phyloP scores from a whole-genome alignment of 2,888 invertebrate species.

The Leptinotarsa tumamoca region DNA sequence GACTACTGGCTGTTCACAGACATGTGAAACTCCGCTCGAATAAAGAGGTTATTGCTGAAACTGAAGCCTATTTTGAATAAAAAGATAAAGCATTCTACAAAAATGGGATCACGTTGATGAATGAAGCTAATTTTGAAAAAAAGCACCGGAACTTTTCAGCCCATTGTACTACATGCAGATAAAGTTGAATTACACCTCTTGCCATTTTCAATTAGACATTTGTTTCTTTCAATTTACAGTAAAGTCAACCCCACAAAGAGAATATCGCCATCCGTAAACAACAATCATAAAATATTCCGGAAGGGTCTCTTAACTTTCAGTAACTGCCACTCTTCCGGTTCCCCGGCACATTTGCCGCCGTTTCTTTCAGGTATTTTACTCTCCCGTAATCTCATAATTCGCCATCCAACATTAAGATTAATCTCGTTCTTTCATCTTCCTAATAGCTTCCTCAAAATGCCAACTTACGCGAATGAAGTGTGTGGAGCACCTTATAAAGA shows the following conservation, averaged over 20 bases:
- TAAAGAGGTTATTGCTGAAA: too few relatives aligned
- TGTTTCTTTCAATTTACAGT: neutral
- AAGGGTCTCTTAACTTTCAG: conserved; percentile 1
- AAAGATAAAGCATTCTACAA: too few relatives aligned
- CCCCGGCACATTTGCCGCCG: conserved; percentile 19
- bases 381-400: conserved; percentile 34
- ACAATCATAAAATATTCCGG: conserved; percentile 3
- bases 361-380: conserved; percentile 33
- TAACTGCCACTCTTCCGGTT: conserved; percentile 21
- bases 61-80: too few relatives aligned
- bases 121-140: too few relatives aligned
- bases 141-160: too few relatives aligned
- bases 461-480: conserved; percentile 27
- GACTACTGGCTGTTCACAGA: too few relatives aligned
- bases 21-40: too few relatives aligned
- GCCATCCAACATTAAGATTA: conserved; percentile 36
- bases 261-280: neutral
- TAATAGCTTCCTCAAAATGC: conserved; percentile 34
- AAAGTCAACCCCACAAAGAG: neutral
- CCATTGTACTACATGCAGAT: too few relatives aligned
- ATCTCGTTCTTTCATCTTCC: conserved; percentile 30
- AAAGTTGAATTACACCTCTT: neutral
- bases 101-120: too few relatives aligned
- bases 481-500: conserved; percentile 5
- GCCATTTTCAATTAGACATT: neutral